Conservation (phyloP, 2,113 vertebrate species). For the Lagopus muta region DNA sequence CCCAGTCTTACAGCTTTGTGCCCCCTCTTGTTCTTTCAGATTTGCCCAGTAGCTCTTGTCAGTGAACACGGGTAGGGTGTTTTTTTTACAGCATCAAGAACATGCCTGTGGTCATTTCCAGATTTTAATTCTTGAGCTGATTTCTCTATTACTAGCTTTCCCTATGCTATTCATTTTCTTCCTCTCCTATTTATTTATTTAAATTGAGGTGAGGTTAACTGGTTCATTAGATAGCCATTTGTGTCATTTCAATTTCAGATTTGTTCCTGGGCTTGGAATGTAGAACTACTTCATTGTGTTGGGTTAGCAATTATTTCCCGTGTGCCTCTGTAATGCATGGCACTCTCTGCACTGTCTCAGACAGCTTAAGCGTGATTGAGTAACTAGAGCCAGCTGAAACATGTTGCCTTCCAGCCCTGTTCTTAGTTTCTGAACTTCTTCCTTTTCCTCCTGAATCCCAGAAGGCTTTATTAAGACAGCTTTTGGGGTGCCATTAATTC, state of each 20-base stretch:
- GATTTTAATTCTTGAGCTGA: neutral
- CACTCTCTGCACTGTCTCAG: neutral
- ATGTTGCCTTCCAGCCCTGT: constrained; percentile 47
- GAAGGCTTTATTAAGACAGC: constrained; percentile 75
- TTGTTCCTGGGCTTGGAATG: neutral
- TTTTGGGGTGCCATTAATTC: constrained; percentile 71
- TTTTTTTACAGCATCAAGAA: neutral
- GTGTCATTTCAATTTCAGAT: constrained; percentile 9
- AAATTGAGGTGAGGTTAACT: neutral
- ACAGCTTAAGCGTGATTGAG: constrained; percentile 35
- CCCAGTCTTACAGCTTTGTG: neutral
- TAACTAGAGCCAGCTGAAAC: constrained; percentile 34
- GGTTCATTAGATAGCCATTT: constrained; percentile 6
- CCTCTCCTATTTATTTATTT: neutral
- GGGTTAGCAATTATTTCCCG: neutral
- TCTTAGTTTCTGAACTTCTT: constrained; percentile 64
- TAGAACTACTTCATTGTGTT: neutral
- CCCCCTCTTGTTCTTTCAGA: neutral
- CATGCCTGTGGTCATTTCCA: neutral
- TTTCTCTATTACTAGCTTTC: neutral
- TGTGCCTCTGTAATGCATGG: neutral
- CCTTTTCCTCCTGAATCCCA: constrained; percentile 53
- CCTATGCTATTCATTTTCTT: neutral
- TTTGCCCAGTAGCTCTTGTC: neutral
- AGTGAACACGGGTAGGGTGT: neutral